Percentiles rank a stretch among this genome's conserved stretches.
phyloP scores from a whole-genome alignment of 53 echinoderm and acorn worm genomes.

The Temnopleurus reevesii region DNA sequence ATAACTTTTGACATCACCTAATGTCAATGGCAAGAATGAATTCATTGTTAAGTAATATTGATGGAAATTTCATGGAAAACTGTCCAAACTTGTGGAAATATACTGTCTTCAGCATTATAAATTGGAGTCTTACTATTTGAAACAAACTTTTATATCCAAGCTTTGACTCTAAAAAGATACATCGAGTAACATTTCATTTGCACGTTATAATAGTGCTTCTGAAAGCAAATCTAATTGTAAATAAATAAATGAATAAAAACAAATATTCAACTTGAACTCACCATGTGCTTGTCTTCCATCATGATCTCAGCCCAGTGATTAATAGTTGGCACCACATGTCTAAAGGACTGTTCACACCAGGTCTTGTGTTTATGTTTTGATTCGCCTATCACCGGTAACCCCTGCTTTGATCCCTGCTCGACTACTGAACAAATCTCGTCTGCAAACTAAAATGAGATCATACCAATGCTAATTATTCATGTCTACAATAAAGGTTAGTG shows the following conservation, averaged over 20 bases:
- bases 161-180: too few relatives aligned
- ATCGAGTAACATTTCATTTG: background rate
- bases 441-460: conserved; percentile 30
- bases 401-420: conserved; percentile 23
- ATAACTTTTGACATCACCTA: too few relatives aligned
- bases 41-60: too few relatives aligned
- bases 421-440: conserved; percentile 43
- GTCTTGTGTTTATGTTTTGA: conserved; percentile 70
- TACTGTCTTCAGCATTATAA: too few relatives aligned
- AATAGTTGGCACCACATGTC: conserved; percentile 81
- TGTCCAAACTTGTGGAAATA: too few relatives aligned
- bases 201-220: background rate
- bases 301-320: conserved; percentile 72
- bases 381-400: conserved; percentile 41
- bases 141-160: too few relatives aligned
- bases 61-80: too few relatives aligned
- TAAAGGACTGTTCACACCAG: conserved; percentile 89
- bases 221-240: too few relatives aligned
- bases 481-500: conserved; percentile 80
- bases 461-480: too few relatives aligned
- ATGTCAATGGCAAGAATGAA: too few relatives aligned
- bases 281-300: conserved; percentile 28
- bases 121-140: too few relatives aligned
- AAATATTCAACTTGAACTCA: too few relatives aligned
- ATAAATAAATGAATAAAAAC: background rate